Evolutionary conservation across 2,888 invertebrate genomes (phyloP), one percentile per base, ranked within the genome.

Genomic region (Nudaria mundana): DNA sequence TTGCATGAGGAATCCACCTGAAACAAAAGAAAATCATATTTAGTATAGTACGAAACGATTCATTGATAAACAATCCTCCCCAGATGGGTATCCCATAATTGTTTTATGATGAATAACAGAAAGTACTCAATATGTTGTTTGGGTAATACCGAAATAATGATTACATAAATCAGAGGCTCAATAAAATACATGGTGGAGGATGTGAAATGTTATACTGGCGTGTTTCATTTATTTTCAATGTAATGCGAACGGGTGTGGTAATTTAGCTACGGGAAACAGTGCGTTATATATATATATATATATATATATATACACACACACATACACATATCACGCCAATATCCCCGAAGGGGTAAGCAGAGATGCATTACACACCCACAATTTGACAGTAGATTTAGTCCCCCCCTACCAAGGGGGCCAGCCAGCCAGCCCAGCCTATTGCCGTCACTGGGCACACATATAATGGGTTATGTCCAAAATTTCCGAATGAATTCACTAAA

Each of bases 1-100:
- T 62, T 65, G 66, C 63, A 66, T 73, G 67, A 53, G 71, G 57
- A 73, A 80, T 77, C 76, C 82, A 84, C 81, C 83, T 84, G 83
- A 52, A 83, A 84, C 83, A 83, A 81, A 68, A 37, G 66, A 60
- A 63, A 44, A 37, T 15, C 12, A 35, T 37, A 3, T 34, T 56
- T 47, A 53, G 25, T n/a, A 48, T 22, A 20, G 25, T 16, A 28
- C 12, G 10, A 25, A 30, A 36, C 5, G 14, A n/a, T 29, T 11
- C 2, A n/a, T 6, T 22, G 13, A 10, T 16, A 28, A 22, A 33
- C 8, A 24, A 23, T 32, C 10, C 11, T 8, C 15, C 14, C 22
- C 12, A 33, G 29, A 37, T 10, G 34, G 37, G 32, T 39, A 42
- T 18, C 8, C 11, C 29, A 30, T 51, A 46, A 59, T 48, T 48